Conservation (phyloP, 2,888 invertebrate genomes). For the Parapristionchus giblindavisi region DNA sequence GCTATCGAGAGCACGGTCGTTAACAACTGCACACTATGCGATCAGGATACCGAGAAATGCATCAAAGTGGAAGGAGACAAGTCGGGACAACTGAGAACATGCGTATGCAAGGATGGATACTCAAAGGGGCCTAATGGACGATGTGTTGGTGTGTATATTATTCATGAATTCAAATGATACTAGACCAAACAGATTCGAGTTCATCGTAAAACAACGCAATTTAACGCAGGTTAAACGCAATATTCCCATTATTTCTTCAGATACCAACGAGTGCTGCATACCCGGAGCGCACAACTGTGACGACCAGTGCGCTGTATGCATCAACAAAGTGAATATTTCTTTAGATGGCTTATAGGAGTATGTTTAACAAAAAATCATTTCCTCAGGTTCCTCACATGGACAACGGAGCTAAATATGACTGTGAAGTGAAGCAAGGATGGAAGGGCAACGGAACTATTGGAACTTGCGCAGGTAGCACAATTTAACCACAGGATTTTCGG, state of each 20-base stretch:
- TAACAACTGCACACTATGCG: constrained; percentile 39
- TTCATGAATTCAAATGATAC: no score
- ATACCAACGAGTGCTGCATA: constrained; percentile 27
- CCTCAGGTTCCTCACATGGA: constrained; percentile 15
- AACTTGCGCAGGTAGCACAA: constrained; percentile 24
- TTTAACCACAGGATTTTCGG: neutral
- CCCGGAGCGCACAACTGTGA: constrained; percentile 28
- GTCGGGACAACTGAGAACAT: constrained; percentile 4
- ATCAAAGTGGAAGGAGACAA: constrained; percentile 11
- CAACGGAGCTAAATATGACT: constrained; percentile 16
- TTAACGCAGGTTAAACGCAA: neutral
- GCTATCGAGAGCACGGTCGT: neutral
- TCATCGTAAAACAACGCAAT: neutral
- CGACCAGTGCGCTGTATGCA: constrained; percentile 9
- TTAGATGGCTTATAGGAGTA: neutral
- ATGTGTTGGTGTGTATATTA: constrained; percentile 15
- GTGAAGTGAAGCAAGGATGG: constrained; percentile 26
- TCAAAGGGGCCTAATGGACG: constrained; percentile 1
- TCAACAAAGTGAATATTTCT: neutral
- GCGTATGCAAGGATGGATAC: constrained; percentile 35
- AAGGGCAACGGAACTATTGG: constrained; percentile 28
- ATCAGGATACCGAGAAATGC: constrained; percentile 16
- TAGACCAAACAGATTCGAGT: no score
- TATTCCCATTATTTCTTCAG: neutral
- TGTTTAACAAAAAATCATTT: neutral